Base-by-base conservation (phyloP, 2,797 vertebrate genomes). In the Fringilla coelebs region DNA sequence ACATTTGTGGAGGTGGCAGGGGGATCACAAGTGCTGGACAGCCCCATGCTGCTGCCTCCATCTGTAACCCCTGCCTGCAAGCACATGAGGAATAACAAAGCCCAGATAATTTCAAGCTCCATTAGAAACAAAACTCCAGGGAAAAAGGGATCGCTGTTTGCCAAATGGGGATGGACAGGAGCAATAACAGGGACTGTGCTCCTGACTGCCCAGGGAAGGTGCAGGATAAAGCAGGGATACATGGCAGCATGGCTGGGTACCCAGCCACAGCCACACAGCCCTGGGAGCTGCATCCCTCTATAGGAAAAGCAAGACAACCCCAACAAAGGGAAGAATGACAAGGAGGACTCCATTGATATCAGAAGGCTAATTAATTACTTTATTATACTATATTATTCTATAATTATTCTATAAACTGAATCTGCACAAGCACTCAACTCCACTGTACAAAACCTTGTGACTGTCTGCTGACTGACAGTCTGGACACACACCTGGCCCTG, bases 41-140 rank as follows among this genome's bases (percentile, higher is more conserved):
- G 49, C 72, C 87, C 75, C 49, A 38, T 0, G 0, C 65, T 0
- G 0, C 85, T 71, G 51, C 72, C 85, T 75, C 88, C 62, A 80
- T 92, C 90, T 38, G 11, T 85, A 95, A 93, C 65, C 54, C 67
- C 61, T 0, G 13, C 61, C 72, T 60, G 80, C 60, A 29, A 87
- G 43, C 77, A 48, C 12, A 3, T 29, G 10, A 82, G 90, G 63
- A 95, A 83, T 92, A 83, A 85, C 84, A 91, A 89, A 96, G 84
- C 78, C 94, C 93, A 80, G 90, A 95, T 96, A 89, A 97, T 96
- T 97, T 97, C 96, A 96, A 94, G 96, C 93, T 95, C 94, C 93
- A 92, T 96, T 96, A 96, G 94, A 85, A 96, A 89, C 0, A 0
- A 89, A 95, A 93, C 93, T 95, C 93, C 7, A 2, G 92, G 90